These are phyloP conservation scores for Chelonus formosanus DNA, from an alignment of 2,888 invertebrate genomes.

Conservation along the genomic window DNA sequence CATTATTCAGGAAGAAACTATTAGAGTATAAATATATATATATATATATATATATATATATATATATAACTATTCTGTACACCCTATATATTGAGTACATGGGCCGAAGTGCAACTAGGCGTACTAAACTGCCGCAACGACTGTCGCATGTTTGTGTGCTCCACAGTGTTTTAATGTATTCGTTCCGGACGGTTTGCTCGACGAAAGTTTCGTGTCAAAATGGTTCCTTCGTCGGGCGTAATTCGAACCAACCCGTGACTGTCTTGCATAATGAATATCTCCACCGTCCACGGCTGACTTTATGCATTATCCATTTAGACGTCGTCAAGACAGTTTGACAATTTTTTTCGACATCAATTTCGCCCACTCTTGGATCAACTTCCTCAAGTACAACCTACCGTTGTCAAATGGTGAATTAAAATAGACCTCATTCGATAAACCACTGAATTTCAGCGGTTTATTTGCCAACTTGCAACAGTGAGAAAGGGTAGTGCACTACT, in stretches of 20 bases:
- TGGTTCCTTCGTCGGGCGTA: conserved; percentile 38
- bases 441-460: not conserved
- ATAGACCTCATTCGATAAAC: conserved; percentile 7
- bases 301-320: conserved; percentile 41
- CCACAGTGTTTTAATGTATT: conserved; percentile 54
- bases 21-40: conserved; percentile 51
- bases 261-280: conserved; percentile 43
- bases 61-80: conserved; percentile 33
- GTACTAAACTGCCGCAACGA: conserved; percentile 50
- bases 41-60: conserved; percentile 46
- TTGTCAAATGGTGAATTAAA: conserved; percentile 10
- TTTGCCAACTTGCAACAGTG: conserved; percentile 15
- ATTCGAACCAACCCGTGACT: conserved; percentile 38
- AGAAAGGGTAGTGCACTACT: conserved; percentile 39
- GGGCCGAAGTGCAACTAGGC: conserved; percentile 49
- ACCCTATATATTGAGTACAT: conserved; percentile 44
- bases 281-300: conserved; percentile 35
- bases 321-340: conserved; percentile 38
- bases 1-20: conserved; percentile 60
- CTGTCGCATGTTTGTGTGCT: conserved; percentile 50
- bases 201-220: conserved; percentile 42
- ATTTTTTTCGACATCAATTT: conserved; percentile 30
- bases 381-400: not conserved
- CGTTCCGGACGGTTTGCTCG: conserved; percentile 50
- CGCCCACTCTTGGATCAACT: not conserved